A percentile compares a stretch with the other conserved stretches of the same genome.
These are phyloP conservation scores for Macroramphosus scolopax DNA, from an alignment of 2,797 vertebrate genomes.

Conservation along the genomic window DNA sequence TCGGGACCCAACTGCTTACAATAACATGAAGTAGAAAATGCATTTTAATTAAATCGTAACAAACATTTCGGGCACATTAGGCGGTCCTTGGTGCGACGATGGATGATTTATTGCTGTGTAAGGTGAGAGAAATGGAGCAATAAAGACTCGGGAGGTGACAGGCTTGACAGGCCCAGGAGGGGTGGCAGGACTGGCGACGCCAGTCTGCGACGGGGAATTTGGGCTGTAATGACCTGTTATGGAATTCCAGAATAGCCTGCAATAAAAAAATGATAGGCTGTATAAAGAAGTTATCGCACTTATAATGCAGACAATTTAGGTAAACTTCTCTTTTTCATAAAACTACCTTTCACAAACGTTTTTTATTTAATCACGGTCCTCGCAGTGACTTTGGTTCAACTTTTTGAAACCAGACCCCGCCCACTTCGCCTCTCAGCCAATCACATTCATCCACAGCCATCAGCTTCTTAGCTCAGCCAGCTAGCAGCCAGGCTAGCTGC, in stretches of 20 bases:
- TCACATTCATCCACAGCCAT: background rate
- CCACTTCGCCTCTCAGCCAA: background rate
- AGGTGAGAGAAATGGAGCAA: constrained; percentile 57
- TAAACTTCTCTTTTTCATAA: too few relatives aligned
- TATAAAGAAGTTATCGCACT: background rate
- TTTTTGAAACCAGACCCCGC: too few relatives aligned
- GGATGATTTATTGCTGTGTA: constrained; percentile 27
- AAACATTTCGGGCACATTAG: constrained; percentile 45
- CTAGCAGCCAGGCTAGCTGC: background rate
- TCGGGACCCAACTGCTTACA: too few relatives aligned
- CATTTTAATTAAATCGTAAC: constrained; percentile 34
- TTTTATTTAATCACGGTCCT: too few relatives aligned
- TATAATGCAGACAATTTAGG: too few relatives aligned
- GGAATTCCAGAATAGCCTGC: background rate
- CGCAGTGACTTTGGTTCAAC: too few relatives aligned
- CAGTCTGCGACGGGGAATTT: constrained; percentile 23
- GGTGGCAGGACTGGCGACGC: constrained; percentile 72
- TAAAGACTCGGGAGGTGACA: constrained; percentile 58
- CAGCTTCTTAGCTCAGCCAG: too few relatives aligned
- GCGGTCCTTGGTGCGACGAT: constrained; percentile 11
- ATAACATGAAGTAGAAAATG: constrained; percentile 27
- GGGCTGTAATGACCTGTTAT: background rate
- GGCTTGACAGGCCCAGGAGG: constrained; percentile 47
- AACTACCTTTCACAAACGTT: too few relatives aligned
- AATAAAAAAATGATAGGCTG: background rate